Base-by-base conservation (phyloP, 1,140 invertebrate genomes). In the Pseudoatta argentina region DNA sequence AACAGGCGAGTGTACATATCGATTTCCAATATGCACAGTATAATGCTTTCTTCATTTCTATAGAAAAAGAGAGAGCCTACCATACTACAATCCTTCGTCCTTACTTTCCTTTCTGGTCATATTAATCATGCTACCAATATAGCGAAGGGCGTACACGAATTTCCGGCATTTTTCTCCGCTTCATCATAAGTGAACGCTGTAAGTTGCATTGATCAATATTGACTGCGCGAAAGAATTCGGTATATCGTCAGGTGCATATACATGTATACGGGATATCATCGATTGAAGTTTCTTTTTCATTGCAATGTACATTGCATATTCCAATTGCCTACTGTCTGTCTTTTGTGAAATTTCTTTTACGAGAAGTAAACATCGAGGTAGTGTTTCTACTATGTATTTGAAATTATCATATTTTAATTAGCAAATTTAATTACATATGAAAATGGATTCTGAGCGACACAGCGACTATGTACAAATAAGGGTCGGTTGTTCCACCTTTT, bases 1-100 rank as follows among this genome's bases (percentile, higher is more conserved):
- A 89, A 89, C 87, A 89, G 72, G 87, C 88, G 64, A 39, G 71
- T 21, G n/a, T 27, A 86, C 59, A 39, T 87, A 89, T 89, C 87
- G 88, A 89, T 89, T 89, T 89, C 77, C 88, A 71, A 89, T 89
- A 86, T 71, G 48, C 75, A 79, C 27, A 53, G 39, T 59, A 10
- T 55, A 39, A 78, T 30, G 48, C 67, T 59, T 66, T 76, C 59
- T 69, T 86, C 57, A 57, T 86, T 51, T 61, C n/a, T 39, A 48
- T 59, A 75, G 39, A 44, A 3, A 44, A 3, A 44, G 2, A 44
- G 39, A 44, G 2, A 83, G n/a, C 18, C 3, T n/a, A 8, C 21
- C n/a, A n/a, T 39, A 14, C n/a, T 69, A 39, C 34, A 55, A 78
- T 85, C 82, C 73, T 78, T 85, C 63, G 73, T 12, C 82, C 82